Evolutionary conservation across 1,140 invertebrate species (phyloP).

Genomic region (Oryctes rhinoceros): DNA sequence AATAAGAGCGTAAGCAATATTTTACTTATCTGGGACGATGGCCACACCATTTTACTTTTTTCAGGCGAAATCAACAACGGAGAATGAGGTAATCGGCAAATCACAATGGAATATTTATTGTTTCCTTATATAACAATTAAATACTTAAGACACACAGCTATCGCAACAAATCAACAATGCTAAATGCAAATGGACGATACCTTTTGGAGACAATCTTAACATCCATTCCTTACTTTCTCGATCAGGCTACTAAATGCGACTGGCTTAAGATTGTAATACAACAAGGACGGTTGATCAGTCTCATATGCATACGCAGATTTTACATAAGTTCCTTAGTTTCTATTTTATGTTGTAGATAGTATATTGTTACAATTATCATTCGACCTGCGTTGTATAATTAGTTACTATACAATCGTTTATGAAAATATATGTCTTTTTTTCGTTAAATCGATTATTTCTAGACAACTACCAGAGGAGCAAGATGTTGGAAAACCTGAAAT

Average conservation of each 20-base stretch:
- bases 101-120: slow-evolving; percentile 11
- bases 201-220: neutral
- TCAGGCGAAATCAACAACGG: slow-evolving; percentile 27
- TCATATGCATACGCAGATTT: slow-evolving; percentile 11
- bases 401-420: neutral
- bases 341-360: slow-evolving; percentile 1
- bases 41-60: slow-evolving; percentile 64
- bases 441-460: neutral
- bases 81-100: slow-evolving; percentile 21
- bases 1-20: slow-evolving; percentile 63
- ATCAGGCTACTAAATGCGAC: neutral
- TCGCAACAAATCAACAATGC: neutral
- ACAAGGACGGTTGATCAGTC: slow-evolving; percentile 39
- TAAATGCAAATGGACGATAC: slow-evolving; percentile 3
- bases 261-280: slow-evolving; percentile 24
- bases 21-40: slow-evolving; percentile 68
- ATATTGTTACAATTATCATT: neutral
- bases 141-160: neutral
- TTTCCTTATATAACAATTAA: neutral
- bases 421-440: slow-evolving; percentile 17
- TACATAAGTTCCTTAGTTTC: slow-evolving; percentile 17
- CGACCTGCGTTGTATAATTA: slow-evolving; percentile 5
- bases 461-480: slow-evolving; percentile 23
- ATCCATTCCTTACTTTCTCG: neutral
- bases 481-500: slow-evolving; percentile 27